Base-by-base conservation (phyloP, 2,113 vertebrate species). In the Indicator indicator region DNA sequence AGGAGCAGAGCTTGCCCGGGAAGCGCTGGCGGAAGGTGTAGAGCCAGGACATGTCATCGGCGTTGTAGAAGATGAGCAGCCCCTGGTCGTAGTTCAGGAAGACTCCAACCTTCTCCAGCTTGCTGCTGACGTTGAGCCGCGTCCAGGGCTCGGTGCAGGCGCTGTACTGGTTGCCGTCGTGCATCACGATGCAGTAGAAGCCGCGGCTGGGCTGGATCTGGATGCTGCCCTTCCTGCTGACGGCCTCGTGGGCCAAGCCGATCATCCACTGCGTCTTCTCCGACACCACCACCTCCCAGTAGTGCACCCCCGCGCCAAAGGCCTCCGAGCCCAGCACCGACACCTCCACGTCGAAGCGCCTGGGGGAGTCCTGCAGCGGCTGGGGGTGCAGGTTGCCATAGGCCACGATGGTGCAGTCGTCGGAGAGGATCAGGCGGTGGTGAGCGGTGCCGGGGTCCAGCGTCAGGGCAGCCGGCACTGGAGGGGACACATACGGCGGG, bases 241-340 rank as follows among this genome's bases (percentile, higher is more conserved):
- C 99, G 0, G 98, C 98, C 97, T 99, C 99, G 1, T 98, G 98
- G 3, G 99, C 99, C 97, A 99, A 97, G 24, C 99, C 99, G 0
- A 99, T 99, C 99, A 99, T 99, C 99, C 99, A 99, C 97, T 99
- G 99, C 46, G 99, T 99, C 95, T 99, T 99, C 97, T 99, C 99
- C 0, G 99, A 99, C 84, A 99, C 99, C 97, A 99, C 99, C 96
- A 99, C 99, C 93, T 99, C 99, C 99, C 99, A 99, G 97, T 99
- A 99, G 88, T 99, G 99, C 42, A 99, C 98, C 0, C 99, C 99
- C 0, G 98, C 90, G 2, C 96, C 96, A 2, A 99, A 99, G 63
- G 99, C 99, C 96, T 99, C 98, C 0, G 98, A 96, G 4, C 99
- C 99, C 97, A 99, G 96, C 56, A 99, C 99, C 0, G 99, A 99